Base-by-base conservation (phyloP, 2,888 invertebrate species). In the Palloptera scutellata region DNA sequence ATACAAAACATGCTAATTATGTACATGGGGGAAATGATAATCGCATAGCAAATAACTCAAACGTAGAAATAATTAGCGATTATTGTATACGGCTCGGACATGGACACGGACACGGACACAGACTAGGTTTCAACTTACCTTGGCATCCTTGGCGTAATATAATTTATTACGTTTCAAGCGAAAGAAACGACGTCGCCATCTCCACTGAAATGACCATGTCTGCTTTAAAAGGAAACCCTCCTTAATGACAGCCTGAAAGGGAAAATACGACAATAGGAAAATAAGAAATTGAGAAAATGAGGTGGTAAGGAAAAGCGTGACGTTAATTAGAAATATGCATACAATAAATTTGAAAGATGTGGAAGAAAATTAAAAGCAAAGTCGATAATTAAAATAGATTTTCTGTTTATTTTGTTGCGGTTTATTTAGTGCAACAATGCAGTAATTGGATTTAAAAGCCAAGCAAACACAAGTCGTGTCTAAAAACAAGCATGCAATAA, bases 171-270 rank as follows among this genome's bases (percentile, higher is more conserved):
- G 92, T 85, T 92, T 92, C 77, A 95, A 87, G 82, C 92, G 90
- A 88, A 95, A 95, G 86, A 91, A 95, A 79, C 92, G 89, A 78
- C 92, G 89, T 82, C 92, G 90, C 81, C 92, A 90, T 94, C 94
- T 95, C 83, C 94, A 88, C 86, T 94, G 92, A 85, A 93, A 93
- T 78, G 92, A 91, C 87, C 91, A 91, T 71, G 92, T 93, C 86
- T 94, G 94, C 86, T 95, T 95, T 89, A 93, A 89, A 85, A 95
- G 87, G 87, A 90, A 94, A 69, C 94, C 94, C 86, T 94, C 94
- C 86, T 92, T 93, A 80, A 86, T 85, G 75, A 88, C 88, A 85
- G 86, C 86, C 88, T 88, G 79, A 59, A 77, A 83, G 73, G 45
- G 58, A 58, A 66, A 63, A 9, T 5, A 55, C 61, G n/a, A n/a